Base-by-base conservation (phyloP, 1,140 invertebrate genomes). In the Anadara kagoshimensis region DNA sequence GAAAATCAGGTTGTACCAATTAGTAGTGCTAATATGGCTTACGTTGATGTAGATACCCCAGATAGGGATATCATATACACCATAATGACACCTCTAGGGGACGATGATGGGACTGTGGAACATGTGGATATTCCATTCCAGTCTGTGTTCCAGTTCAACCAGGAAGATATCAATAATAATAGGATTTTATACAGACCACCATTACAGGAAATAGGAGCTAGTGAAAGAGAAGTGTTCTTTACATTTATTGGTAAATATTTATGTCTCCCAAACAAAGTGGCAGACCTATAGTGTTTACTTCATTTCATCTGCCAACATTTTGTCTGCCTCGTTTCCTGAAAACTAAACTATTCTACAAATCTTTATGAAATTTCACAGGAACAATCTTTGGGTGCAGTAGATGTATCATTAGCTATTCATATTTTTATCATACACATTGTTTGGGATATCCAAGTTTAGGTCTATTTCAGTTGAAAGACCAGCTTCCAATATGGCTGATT, bases 161-260 rank as follows among this genome's bases (percentile, higher is more conserved):
- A 85, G 68, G 78, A 78, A 43, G 85, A 86, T 64, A 73, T 86
- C 56, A 81, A 83, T 70, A 73, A 81, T 14, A 80, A 83, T 43
- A 76, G 67, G 22, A 80, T 86, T n/a, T 61, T 85, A 8, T 86
- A 85, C 74, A 68, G 83, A 70, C 83, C 85, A 11, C 85, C 85
- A 12, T 44, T 70, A 11, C 53, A 47, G 43, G 81, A 83, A 22
- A 62, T 84, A 10, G 83, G 82, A 0, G 64, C 53, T n/a, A 26
- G 68, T 3, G 71, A 78, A 29, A 85, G 47, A 51, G 77, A 84
- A 53, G 76, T 85, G 57, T 76, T 26, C 49, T 83, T 85, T 47
- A 75, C 22, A 10, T 86, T 85, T 69, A 67, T 75, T 59, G 79
- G 85, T 86, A 71, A 70, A 69, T 66, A 24, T 4, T 22, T 0